These are phyloP conservation scores for Eristalis pertinax DNA, from an alignment of 2,888 invertebrate species.

Conservation along the genomic window DNA sequence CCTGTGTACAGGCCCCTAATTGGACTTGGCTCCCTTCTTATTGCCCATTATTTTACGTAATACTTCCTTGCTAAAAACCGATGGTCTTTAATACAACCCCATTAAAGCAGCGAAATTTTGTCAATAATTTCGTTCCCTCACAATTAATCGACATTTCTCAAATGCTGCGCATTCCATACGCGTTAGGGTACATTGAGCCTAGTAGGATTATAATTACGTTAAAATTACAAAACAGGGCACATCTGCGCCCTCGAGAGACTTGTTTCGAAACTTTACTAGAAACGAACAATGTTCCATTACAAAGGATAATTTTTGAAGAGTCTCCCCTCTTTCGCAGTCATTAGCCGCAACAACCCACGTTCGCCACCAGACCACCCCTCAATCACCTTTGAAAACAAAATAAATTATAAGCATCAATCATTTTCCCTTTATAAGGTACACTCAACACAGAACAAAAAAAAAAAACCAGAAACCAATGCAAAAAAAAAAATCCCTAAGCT, in stretches of 20 bases:
- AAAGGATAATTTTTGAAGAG: slow-evolving; percentile 54
- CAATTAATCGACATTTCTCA: slow-evolving; percentile 35
- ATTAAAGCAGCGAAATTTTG: slow-evolving; percentile 24
- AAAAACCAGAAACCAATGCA: not conserved
- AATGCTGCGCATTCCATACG: slow-evolving; percentile 32
- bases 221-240: slow-evolving; percentile 67
- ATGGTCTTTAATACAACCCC: slow-evolving; percentile 39
- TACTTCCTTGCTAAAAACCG: not conserved
- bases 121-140: slow-evolving; percentile 49
- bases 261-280: slow-evolving; percentile 4
- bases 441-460: slow-evolving; percentile 42
- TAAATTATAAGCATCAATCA: slow-evolving; percentile 72
- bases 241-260: slow-evolving; percentile 49
- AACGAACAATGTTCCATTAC: slow-evolving; percentile 31
- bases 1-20: not conserved
- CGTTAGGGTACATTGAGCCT: slow-evolving; percentile 44
- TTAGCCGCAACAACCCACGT: slow-evolving; percentile 53
- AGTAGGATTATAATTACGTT: slow-evolving; percentile 64
- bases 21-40: not conserved
- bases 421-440: slow-evolving; percentile 62
- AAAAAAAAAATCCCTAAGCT: slow-evolving; percentile 60
- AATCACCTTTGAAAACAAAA: slow-evolving; percentile 71
- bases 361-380: slow-evolving; percentile 28
- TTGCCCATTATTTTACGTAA: not conserved
- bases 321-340: slow-evolving; percentile 50